phyloP scores from a whole-genome alignment of 2,797 vertebrate genomes.

The Cyclura pinguis region DNA sequence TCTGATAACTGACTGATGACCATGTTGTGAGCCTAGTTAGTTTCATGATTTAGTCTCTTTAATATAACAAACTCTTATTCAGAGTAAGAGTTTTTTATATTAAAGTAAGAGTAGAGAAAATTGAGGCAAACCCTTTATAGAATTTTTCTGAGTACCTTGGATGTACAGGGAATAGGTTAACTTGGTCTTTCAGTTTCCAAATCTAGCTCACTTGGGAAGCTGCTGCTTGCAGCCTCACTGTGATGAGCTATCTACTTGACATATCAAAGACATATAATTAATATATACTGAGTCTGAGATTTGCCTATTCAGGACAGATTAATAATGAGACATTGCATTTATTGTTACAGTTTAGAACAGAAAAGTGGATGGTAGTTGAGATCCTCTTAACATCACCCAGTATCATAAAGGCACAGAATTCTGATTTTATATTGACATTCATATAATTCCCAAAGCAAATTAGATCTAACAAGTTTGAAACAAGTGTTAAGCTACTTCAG shows the following conservation, averaged over 20 bases:
- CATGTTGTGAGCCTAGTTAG: not conserved
- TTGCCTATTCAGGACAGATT: conserved; percentile 5
- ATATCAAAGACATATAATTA: conserved; percentile 29
- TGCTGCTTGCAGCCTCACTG: not conserved
- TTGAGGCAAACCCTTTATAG: not conserved
- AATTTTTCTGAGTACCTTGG: not conserved
- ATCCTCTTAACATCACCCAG: not conserved
- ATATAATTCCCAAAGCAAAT: not conserved
- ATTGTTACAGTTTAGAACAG: not conserved
- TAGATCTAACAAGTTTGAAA: not conserved
- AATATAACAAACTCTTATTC: not conserved
- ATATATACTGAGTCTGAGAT: not conserved
- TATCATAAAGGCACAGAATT: not conserved
- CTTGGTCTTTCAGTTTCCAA: not conserved
- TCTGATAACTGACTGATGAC: not conserved
- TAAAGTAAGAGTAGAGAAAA: not conserved
- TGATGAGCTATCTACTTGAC: not conserved
- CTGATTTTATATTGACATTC: not conserved
- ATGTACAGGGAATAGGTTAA: not conserved
- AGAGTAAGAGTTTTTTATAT: not conserved
- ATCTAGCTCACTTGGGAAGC: not conserved
- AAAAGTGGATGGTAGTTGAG: conserved; percentile 20
- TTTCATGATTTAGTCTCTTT: not conserved
- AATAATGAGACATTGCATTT: conserved; percentile 12
- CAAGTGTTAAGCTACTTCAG: not conserved